These are phyloP conservation scores for Corythaeola cristata DNA, from an alignment of 2,113 vertebrate genomes.

Conservation along the genomic window DNA sequence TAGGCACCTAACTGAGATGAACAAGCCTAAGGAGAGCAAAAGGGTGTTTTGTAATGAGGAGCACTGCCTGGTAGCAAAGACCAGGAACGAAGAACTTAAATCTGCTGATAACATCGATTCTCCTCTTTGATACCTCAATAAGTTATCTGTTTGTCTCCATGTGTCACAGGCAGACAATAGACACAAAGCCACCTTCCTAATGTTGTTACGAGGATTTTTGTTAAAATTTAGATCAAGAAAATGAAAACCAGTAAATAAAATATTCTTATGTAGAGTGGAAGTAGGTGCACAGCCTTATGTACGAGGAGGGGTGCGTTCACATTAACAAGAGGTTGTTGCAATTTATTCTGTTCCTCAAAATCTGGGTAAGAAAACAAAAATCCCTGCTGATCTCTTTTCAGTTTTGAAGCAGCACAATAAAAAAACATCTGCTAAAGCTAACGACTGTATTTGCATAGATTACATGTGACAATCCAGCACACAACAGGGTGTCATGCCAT, in stretches of 20 bases:
- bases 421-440: slow-evolving; percentile 59
- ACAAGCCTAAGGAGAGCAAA: neutral
- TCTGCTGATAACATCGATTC: neutral
- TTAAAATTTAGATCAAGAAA: neutral
- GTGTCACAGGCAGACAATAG: neutral
- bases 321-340: neutral
- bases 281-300: neutral
- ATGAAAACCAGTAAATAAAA: neutral
- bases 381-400: neutral
- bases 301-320: neutral
- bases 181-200: neutral
- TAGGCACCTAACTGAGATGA: accelerated
- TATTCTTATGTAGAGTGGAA: neutral
- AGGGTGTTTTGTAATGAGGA: neutral
- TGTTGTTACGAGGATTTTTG: neutral
- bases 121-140: neutral
- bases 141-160: neutral
- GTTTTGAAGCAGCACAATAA: slow-evolving; percentile 15
- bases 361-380: neutral
- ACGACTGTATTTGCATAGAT: slow-evolving; percentile 58
- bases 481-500: slow-evolving; percentile 35
- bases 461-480: slow-evolving; percentile 42
- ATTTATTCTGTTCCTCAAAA: neutral
- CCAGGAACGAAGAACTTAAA: neutral
- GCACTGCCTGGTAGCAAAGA: neutral